Conservation (phyloP, 2,888 invertebrate genomes). For the Bombylius discolor region DNA sequence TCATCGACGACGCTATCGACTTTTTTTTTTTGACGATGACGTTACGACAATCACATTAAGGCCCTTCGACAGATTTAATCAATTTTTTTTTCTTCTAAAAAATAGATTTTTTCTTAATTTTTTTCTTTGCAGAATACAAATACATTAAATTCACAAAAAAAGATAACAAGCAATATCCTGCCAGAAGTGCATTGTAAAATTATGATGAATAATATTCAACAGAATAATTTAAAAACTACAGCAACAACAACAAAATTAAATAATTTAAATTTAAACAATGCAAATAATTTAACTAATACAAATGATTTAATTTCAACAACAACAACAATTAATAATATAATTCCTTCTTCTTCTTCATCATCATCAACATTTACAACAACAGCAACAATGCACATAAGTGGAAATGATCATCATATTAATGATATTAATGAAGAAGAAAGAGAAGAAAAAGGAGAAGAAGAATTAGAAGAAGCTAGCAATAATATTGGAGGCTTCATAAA, state of each 20-base stretch:
- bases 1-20: too few relatives aligned
- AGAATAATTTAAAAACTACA: neutral
- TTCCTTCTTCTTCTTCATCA: too few relatives aligned
- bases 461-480: too few relatives aligned
- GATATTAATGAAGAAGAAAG: neutral
- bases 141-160: constrained; percentile 1
- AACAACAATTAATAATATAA: constrained; percentile 2
- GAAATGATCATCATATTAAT: too few relatives aligned
- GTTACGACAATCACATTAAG: too few relatives aligned
- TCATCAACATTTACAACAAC: constrained; percentile 8
- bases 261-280: neutral
- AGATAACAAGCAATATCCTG: constrained; percentile 19
- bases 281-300: neutral
- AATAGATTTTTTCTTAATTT: neutral
- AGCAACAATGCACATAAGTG: neutral
- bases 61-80: neutral
- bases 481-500: neutral
- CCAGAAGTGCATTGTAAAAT: constrained; percentile 29
- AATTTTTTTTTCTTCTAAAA: neutral
- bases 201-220: constrained; percentile 3
- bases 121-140: neutral
- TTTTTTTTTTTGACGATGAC: too few relatives aligned
- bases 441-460: too few relatives aligned
- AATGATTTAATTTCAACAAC: constrained; percentile 5
- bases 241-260: neutral